Percentiles rank a stretch among this genome's conserved stretches.
phyloP scores from a whole-genome alignment of 2,797 vertebrate genomes.

The Carduelis carduelis region DNA sequence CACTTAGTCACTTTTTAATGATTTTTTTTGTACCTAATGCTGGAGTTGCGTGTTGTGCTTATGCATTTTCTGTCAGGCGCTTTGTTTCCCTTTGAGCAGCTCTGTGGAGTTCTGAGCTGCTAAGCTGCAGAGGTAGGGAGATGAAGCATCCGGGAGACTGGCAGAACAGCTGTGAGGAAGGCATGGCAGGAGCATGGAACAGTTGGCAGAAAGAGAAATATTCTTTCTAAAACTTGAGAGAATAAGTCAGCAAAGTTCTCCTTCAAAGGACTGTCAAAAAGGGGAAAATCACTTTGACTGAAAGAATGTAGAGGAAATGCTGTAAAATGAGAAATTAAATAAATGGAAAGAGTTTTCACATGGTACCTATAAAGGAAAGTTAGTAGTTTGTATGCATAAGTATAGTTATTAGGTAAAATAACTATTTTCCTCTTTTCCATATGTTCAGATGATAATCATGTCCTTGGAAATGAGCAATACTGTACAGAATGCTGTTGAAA shows the following conservation, averaged over 20 bases:
- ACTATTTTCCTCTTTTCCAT: background rate
- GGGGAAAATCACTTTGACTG: background rate
- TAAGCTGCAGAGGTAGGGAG: background rate
- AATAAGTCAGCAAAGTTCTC: background rate
- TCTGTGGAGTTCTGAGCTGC: background rate
- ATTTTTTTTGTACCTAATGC: background rate
- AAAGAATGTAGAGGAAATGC: background rate
- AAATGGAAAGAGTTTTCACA: background rate
- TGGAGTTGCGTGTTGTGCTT: background rate
- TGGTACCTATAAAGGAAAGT: background rate
- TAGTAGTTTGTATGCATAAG: background rate
- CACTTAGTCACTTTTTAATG: background rate
- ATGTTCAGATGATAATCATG: background rate
- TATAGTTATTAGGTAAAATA: background rate
- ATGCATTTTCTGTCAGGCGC: background rate
- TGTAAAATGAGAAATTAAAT: background rate
- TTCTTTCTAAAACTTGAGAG: background rate
- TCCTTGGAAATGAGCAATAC: background rate
- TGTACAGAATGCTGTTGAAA: background rate
- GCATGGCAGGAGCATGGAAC: background rate
- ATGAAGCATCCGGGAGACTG: background rate
- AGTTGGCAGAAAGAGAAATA: background rate
- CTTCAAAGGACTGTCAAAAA: background rate
- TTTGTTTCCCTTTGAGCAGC: background rate
- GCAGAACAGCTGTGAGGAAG: slow-evolving; percentile 11